These are phyloP conservation scores for Hirtodrosophila cameraria DNA, from an alignment of 2,888 invertebrate genomes.

Conservation along the genomic window DNA sequence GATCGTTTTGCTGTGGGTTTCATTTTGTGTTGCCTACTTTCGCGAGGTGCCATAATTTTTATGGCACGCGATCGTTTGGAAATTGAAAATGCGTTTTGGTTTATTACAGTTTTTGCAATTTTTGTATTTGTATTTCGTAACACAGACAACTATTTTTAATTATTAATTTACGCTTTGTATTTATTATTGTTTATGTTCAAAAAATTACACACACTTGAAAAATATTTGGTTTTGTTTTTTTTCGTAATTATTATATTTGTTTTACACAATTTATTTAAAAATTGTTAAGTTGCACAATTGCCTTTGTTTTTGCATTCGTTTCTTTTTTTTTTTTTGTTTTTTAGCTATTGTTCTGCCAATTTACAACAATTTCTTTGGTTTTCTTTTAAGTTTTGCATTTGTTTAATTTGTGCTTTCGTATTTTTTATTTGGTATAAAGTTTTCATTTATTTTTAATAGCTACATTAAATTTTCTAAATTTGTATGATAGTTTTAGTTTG, in stretches of 20 bases:
- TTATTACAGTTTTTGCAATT: slow-evolving; percentile 62
- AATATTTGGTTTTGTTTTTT: slow-evolving; percentile 60
- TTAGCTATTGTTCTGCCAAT: slow-evolving; percentile 20
- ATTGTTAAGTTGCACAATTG: slow-evolving; percentile 35
- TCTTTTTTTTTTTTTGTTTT: slow-evolving; percentile 16
- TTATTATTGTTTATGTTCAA: slow-evolving; percentile 73
- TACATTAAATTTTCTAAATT: slow-evolving; percentile 70
- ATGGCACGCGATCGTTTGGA: slow-evolving; percentile 42
- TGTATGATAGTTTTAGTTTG: slow-evolving; percentile 66
- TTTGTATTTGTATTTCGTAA: slow-evolving; percentile 72
- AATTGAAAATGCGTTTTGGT: slow-evolving; percentile 25
- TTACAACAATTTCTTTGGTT: slow-evolving; percentile 42
- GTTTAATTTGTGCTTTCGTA: slow-evolving; percentile 25
- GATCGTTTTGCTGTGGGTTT: background rate
- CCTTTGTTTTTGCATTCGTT: slow-evolving; percentile 8
- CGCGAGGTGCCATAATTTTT: slow-evolving; percentile 57
- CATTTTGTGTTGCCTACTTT: slow-evolving; percentile 38
- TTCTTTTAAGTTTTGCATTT: slow-evolving; percentile 25
- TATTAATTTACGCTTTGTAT: slow-evolving; percentile 67
- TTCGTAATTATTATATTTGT: slow-evolving; percentile 11
- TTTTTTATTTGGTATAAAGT: slow-evolving; percentile 53
- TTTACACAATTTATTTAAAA: slow-evolving; percentile 29
- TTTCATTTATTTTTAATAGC: slow-evolving; percentile 45
- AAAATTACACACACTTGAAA: slow-evolving; percentile 80
- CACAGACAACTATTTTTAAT: slow-evolving; percentile 77